A percentile compares a stretch with the other conserved stretches of the same genome.
Evolutionary conservation across 2,888 invertebrate species (phyloP).

Genomic region (Thera britannica): DNA sequence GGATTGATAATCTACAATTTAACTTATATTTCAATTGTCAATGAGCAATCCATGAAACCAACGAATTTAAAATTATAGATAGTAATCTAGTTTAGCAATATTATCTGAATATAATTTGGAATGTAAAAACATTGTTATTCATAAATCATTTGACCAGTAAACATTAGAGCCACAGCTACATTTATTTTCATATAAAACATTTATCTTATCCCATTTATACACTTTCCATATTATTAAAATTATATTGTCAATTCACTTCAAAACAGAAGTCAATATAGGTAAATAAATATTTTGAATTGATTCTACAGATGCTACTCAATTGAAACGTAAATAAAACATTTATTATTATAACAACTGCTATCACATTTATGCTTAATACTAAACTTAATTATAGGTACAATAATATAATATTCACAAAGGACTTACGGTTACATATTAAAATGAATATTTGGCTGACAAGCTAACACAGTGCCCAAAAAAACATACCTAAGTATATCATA

Average conservation of each 20-base stretch:
- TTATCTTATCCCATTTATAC: constrained; percentile 35
- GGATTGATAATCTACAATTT: too few species aligned
- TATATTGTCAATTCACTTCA: constrained; percentile 56
- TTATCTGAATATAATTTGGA: constrained; percentile 14
- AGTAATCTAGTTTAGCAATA: background rate
- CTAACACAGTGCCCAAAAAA: constrained; percentile 5
- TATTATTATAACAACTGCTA: constrained; percentile 28
- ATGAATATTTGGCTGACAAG: constrained; percentile 24
- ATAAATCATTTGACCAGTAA: constrained; percentile 18
- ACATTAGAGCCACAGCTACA: constrained; percentile 18
- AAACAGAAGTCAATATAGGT: constrained; percentile 36
- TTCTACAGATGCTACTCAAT: constrained; percentile 14
- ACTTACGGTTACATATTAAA: background rate
- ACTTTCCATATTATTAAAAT: constrained; percentile 36
- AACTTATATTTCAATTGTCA: too few species aligned
- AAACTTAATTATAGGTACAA: constrained; percentile 17
- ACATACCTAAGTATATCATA: background rate
- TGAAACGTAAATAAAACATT: constrained; percentile 23
- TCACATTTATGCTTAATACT: constrained; percentile 30
- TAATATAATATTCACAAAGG: constrained; percentile 29
- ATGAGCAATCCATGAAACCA: too few species aligned
- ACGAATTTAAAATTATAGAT: background rate
- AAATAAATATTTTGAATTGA: constrained; percentile 24
- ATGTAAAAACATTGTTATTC: constrained; percentile 23
- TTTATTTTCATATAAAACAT: constrained; percentile 23